Conservation (phyloP, 2,888 invertebrate genomes). For the Caenorhabditis sp. region DNA sequence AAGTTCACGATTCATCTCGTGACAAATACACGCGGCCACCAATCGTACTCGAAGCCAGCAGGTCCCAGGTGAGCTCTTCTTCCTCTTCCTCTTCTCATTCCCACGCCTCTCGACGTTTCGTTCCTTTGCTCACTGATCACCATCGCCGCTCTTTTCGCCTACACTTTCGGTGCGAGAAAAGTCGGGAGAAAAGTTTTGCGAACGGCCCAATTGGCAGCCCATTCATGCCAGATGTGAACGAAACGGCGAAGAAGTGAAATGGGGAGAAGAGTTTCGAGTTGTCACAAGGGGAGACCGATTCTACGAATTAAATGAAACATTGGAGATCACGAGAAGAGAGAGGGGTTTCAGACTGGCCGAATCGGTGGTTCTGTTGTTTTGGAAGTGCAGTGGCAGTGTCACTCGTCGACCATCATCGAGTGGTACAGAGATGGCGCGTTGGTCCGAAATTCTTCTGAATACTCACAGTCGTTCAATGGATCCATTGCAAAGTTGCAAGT, state of each 20-base stretch:
- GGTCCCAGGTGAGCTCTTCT: conserved; percentile 79
- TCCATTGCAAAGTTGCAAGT: conserved; percentile 77
- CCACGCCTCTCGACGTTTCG: not conserved
- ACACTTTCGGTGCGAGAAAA: conserved; percentile 31
- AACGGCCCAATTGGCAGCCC: conserved; percentile 51
- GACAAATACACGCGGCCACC: conserved; percentile 77
- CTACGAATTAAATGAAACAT: conserved; percentile 4
- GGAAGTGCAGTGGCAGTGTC: conserved; percentile 81
- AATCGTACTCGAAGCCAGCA: conserved; percentile 79
- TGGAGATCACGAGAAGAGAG: not conserved
- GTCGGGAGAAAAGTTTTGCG: conserved; percentile 22
- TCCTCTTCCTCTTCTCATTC: too few species aligned
- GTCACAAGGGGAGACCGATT: conserved; percentile 11
- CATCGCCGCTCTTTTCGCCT: conserved; percentile 34
- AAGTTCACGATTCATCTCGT: conserved; percentile 38
- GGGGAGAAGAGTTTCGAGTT: not conserved
- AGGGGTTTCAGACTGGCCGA: conserved; percentile 56
- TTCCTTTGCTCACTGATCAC: conserved; percentile 29
- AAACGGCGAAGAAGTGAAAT: conserved; percentile 8
- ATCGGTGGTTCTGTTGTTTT: conserved; percentile 77
- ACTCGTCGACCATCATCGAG: conserved; percentile 79
- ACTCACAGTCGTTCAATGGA: conserved; percentile 79
- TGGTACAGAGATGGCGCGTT: conserved; percentile 81
- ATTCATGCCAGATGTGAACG: conserved; percentile 60
- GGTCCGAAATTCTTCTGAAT: conserved; percentile 70